A percentile compares a stretch with the other conserved stretches of the same genome.
Evolutionary conservation across 37 sponge, comb jelly and placozoan species (phyloP).

Genomic region (Halichondria panicea): DNA sequence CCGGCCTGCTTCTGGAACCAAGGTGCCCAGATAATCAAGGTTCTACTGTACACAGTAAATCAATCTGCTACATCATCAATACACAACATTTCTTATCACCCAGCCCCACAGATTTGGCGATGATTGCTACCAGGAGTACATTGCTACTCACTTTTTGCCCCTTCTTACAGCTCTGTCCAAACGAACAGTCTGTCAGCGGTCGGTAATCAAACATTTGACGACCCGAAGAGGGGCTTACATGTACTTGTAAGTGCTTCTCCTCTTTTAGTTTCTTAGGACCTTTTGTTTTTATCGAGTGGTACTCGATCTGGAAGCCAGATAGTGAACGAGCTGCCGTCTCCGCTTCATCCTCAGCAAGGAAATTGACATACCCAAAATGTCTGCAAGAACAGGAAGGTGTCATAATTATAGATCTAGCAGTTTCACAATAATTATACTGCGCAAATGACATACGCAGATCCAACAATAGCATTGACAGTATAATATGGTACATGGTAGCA

Average conservation of each 20-base stretch:
- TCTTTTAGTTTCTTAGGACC: constrained; percentile 51
- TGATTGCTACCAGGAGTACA: not conserved
- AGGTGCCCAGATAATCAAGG: too few relatives aligned
- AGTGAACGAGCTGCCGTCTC: constrained; percentile 59
- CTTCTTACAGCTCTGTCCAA: constrained; percentile 47
- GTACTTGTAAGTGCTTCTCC: constrained; percentile 27
- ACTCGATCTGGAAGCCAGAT: constrained; percentile 5
- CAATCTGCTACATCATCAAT: too few relatives aligned
- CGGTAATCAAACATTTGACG: constrained; percentile 33
- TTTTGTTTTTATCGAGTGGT: constrained; percentile 52
- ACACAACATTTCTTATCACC: too few relatives aligned
- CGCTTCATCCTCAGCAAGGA: constrained; percentile 26
- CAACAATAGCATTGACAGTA: too few relatives aligned
- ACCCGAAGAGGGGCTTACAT: not conserved
- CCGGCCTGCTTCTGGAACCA: too few relatives aligned
- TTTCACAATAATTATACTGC: too few relatives aligned
- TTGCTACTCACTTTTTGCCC: constrained; percentile 29
- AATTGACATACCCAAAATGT: constrained; percentile 81
- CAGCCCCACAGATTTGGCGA: too few relatives aligned
- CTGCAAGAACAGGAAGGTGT: too few relatives aligned
- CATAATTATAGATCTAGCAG: too few relatives aligned
- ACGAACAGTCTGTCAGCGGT: constrained; percentile 83
- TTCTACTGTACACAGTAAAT: too few relatives aligned
- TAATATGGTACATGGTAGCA: too few relatives aligned
- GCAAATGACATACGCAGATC: too few relatives aligned